Evolutionary conservation across 2,797 vertebrate genomes (phyloP), one percentile per base, ranked within the genome.

Genomic region (Cichlasoma orientale): DNA sequence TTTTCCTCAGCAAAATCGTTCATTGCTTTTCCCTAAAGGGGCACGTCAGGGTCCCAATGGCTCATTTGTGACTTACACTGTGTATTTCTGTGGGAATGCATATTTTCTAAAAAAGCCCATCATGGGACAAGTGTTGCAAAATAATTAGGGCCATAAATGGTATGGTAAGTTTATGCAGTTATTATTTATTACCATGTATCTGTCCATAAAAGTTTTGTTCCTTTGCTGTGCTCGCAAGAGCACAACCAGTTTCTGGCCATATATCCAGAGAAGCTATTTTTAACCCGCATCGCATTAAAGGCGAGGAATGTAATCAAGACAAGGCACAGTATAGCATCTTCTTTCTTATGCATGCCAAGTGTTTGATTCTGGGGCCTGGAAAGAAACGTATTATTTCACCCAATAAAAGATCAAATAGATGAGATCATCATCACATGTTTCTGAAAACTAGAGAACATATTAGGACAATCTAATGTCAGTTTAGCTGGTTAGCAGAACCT

Each of bases 1-100:
- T 86, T 79, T 74, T 78, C 74, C 71, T 68, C 74, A 63, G 74
- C 13, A 71, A 79, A 88, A 84, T 82, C 13, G 7, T 86, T 82
- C 77, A 68, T 31, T 53, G 52, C 56, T 71, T 78, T 84, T 52
- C 74, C 85, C 88, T 27, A 3, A 14, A 72, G 88, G 75, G 84
- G 83, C 44, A 27, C 1, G 69, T 73, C 53, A 10, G 47, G 53
- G 21, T 63, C 59, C 50, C 38, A 13, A 74, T 3, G 2, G 73
- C 54, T 63, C 53, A 33, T 56, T 75, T 31, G 36, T 19, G 61
- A 74, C 68, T 75, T 66, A n/a, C 23, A 27, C 72, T 56, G 38
- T 63, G 57, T 29, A 23, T 77, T 77, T 77, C 57, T 66, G 76
- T 68, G 61, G 47, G 23, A 79, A 72, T 53, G 38, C n/a, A 61